Evolutionary conservation across 2,113 vertebrate species (phyloP).

Genomic region (Capreolus pygargus): DNA sequence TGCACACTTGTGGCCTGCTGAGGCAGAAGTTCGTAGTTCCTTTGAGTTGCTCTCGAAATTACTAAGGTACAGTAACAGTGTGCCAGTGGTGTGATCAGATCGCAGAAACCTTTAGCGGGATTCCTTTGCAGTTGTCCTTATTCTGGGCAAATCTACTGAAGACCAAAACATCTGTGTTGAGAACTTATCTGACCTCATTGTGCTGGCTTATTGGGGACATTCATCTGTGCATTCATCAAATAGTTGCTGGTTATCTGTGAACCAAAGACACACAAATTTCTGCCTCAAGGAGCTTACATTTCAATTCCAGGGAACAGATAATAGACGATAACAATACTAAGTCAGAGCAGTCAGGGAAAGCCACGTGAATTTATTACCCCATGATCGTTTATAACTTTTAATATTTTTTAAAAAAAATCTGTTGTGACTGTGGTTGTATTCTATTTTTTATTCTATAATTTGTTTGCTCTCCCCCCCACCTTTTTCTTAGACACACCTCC

Average conservation of each 20-base stretch:
- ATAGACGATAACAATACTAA: neutral
- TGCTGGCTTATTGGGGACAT: neutral
- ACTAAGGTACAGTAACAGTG: neutral
- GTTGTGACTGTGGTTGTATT: neutral
- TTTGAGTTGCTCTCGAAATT: neutral
- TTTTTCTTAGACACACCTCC: neutral
- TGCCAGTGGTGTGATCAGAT: neutral
- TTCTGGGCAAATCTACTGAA: neutral
- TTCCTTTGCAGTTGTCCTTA: neutral
- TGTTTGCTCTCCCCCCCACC: neutral
- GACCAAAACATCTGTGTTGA: neutral
- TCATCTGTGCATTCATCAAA: neutral
- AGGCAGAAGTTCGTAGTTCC: neutral
- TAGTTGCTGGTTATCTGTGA: neutral
- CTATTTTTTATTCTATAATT: neutral
- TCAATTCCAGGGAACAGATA: neutral
- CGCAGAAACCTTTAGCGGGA: neutral
- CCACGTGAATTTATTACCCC: neutral
- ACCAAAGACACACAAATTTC: neutral
- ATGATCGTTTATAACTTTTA: neutral
- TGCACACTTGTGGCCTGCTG: neutral
- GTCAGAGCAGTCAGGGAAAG: neutral
- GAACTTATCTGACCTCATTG: neutral
- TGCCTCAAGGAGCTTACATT: neutral
- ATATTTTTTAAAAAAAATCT: neutral